Base-by-base conservation (phyloP, 1,140 invertebrate genomes). In the Drosophila biarmipes region DNA sequence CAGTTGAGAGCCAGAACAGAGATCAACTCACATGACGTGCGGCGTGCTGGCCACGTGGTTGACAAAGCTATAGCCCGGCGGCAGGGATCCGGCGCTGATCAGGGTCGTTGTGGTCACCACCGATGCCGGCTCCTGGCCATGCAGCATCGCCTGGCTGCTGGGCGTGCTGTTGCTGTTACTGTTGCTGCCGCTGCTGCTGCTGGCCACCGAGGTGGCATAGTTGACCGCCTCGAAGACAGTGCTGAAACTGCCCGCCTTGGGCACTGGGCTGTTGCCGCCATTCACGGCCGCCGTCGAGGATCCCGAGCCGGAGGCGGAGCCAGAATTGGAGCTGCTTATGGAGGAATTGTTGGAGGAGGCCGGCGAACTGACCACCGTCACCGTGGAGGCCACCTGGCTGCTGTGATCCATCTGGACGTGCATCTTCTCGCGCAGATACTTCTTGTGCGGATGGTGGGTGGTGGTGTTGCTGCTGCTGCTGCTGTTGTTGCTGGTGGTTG, bases 361-460 rank as follows among this genome's bases (percentile, higher is more conserved):
- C 12, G 90, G 90, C n/a, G 90, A 91, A 46, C 87, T 90, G 42
- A 90, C 90, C 38, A 91, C 90, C 17, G 90, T 91, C 19, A 91
- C 81, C 0, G 90, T 90, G 17, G 90, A 91, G n/a, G 74, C 82
- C 38, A 90, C 73, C 15, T 77, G 61, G 27, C 49, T 79, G 34
- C 64, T 82, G 14, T 80, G 73, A 7, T 91, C 80, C 58, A 80
- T 79, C 21, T 85, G 74, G 1, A 89, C 90, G 48, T 87, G 89
- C 90, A 91, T 91, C 53, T 91, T 91, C 40, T 91, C 90, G 17
- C 90, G 90, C 57, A 91, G 42, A 76, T 91, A 91, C 63, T 91
- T 91, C 45, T 91, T 91, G 45, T 91, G 90, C 52, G 90, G 90
- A 73, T 91, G 90, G 73, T 91, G 90, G 40, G 90, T 86, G 43